Percentiles rank a stretch among this genome's conserved stretches.
phyloP scores from a whole-genome alignment of 2,888 invertebrate genomes.

The Amiota communis region DNA sequence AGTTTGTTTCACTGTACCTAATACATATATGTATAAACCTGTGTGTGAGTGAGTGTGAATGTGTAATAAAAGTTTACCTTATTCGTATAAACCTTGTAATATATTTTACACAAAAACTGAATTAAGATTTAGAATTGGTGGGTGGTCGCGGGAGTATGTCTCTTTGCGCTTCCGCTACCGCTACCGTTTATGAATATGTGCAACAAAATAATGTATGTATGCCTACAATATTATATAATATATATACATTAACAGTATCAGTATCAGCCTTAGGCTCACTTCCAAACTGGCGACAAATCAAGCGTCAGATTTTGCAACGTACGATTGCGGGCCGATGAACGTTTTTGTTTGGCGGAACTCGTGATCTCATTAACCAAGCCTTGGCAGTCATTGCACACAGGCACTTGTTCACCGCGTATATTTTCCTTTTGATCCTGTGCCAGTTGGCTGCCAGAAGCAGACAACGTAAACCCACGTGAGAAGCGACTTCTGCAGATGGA shows the following conservation, averaged over 20 bases:
- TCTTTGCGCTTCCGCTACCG: slow-evolving; percentile 16
- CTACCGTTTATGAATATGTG: slow-evolving; percentile 21
- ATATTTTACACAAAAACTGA: neutral
- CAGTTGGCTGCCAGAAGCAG: slow-evolving; percentile 74
- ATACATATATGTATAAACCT: too few relatives aligned
- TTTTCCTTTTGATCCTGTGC: slow-evolving; percentile 76
- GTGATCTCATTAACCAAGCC: slow-evolving; percentile 95
- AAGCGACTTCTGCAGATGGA: slow-evolving; percentile 76
- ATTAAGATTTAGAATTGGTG: slow-evolving; percentile 26
- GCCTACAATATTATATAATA: too few relatives aligned
- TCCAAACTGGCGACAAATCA: slow-evolving; percentile 88
- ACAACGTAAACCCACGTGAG: slow-evolving; percentile 77
- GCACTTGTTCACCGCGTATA: slow-evolving; percentile 85
- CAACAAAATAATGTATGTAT: too few relatives aligned
- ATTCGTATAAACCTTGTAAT: slow-evolving; percentile 2
- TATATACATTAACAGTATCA: slow-evolving; percentile 8
- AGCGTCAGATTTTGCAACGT: slow-evolving; percentile 86
- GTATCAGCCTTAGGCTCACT: slow-evolving; percentile 59
- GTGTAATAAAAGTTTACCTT: neutral
- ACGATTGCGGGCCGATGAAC: slow-evolving; percentile 87
- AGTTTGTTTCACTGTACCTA: neutral
- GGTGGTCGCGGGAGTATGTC: slow-evolving; percentile 21
- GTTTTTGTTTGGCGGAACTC: slow-evolving; percentile 84
- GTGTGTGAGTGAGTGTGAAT: neutral
- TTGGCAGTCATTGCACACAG: slow-evolving; percentile 95